Base-by-base conservation (phyloP, 1,140 invertebrate genomes). In the Aporrectodea caliginosa region DNA sequence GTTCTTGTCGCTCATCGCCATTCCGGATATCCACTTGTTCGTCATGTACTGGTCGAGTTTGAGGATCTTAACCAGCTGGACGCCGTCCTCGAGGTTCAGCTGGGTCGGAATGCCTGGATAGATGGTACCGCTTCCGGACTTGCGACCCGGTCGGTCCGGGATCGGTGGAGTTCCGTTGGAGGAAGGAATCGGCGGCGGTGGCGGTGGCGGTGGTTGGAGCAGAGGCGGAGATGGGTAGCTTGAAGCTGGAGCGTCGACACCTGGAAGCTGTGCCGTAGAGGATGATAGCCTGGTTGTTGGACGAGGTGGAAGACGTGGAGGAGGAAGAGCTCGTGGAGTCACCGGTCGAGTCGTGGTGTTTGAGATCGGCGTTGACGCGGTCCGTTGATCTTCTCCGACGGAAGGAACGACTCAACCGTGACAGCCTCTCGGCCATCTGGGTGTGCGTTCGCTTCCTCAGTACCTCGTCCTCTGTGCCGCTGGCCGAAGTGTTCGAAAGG, bases 1-100 rank as follows among this genome's bases (percentile, higher is more conserved):
- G 73, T 75, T 32, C 34, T 75, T 75, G 14, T 75, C 33, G 34
- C 27, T 75, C 14, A 75, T 31, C 27, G 32, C 73, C 27, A 75
- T 32, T 12, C 73, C 73, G 2, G 73, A 75, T 32, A 75, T 75
- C 73, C 73, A 75, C 73, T 34, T 75, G 73, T 75, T 75, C 73
- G n/a, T 75, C 16, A 75, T 12, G 34, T 30, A 30, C 27, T 75
- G n/a, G 12, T 75, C 73, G 14, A 75, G 73, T 16, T 33, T 29
- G 16, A 75, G 73, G 22, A 33, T 75, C 32, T 33, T 32, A 14
- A 75, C 73, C 12, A 75, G 73, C 16, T 16, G 30, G 14, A 34
- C 73, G 43, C 43, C 43, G 43, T 58, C 43, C 43, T 6, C 6
- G 6, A 58, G 43, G 22, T 22, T 58, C 43, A 22, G 43, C 43